Evolutionary conservation across 2,113 vertebrate genomes (phyloP).

Genomic region (Sclerurus mexicanus): DNA sequence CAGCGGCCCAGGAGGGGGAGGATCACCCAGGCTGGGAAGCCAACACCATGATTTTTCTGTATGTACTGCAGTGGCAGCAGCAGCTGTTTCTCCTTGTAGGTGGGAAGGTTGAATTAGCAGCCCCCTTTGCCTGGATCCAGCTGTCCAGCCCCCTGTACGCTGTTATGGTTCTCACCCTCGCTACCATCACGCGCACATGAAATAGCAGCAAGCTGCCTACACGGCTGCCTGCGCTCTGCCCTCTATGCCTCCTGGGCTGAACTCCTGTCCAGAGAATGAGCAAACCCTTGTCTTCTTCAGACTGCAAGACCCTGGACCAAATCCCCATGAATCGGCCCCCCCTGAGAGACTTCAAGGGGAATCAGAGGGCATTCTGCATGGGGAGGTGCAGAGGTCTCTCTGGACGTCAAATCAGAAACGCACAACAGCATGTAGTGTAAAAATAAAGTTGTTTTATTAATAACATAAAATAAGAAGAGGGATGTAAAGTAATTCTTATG

Average conservation of each 20-base stretch:
- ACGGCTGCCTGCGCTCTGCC: background rate
- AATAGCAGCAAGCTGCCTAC: background rate
- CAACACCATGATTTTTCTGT: background rate
- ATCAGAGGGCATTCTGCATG: background rate
- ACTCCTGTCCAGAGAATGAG: background rate
- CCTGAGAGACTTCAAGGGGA: background rate
- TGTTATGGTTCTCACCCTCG: fast-evolving
- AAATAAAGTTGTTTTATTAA: background rate
- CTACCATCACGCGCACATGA: fast-evolving
- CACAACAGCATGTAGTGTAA: fast-evolving
- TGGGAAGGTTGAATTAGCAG: background rate
- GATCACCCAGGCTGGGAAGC: background rate
- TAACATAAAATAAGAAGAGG: background rate
- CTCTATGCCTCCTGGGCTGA: fast-evolving
- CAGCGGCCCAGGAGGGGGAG: background rate
- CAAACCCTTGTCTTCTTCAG: background rate
- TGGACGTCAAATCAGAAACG: background rate
- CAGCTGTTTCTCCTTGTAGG: slow-evolving; percentile 7
- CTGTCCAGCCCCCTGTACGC: fast-evolving
- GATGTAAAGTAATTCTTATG: background rate
- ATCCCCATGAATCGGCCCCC: background rate
- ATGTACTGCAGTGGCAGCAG: background rate
- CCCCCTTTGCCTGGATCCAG: background rate
- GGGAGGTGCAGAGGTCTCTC: background rate
- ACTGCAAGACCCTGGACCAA: background rate